Conservation (phyloP, 2,113 vertebrate species). For the Plectropomus leopardus region DNA sequence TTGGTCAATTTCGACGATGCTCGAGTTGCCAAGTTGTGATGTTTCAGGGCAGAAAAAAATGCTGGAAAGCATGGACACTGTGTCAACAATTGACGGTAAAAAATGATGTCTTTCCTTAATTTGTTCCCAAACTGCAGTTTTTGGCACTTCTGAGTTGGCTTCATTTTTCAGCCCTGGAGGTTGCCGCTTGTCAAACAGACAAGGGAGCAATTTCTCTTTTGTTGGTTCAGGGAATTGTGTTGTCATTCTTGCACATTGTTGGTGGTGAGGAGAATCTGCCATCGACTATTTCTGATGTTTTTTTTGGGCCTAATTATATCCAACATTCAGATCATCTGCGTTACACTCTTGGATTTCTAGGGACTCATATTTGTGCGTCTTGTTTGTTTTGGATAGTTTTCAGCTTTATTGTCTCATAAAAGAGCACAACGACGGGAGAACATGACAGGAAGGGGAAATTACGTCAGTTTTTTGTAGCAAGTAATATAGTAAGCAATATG, state of each 20-base stretch:
- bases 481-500: background rate
- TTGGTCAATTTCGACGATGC: no score
- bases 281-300: background rate
- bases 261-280: background rate
- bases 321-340: background rate
- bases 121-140: no score
- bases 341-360: background rate
- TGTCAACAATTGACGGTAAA: no score
- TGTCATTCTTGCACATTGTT: background rate
- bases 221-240: background rate
- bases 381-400: slow-evolving; percentile 14
- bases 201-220: background rate
- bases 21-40: no score
- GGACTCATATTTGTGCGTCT: background rate
- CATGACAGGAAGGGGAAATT: background rate
- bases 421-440: background rate
- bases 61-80: no score
- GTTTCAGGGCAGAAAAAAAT: no score
- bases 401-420: background rate
- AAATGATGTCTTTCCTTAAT: no score
- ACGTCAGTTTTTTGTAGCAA: no score
- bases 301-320: background rate
- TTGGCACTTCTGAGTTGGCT: no score
- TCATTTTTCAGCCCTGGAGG: no score
- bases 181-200: background rate